Conservation (phyloP, 1,140 invertebrate genomes). For the Steinernema khuongi region DNA sequence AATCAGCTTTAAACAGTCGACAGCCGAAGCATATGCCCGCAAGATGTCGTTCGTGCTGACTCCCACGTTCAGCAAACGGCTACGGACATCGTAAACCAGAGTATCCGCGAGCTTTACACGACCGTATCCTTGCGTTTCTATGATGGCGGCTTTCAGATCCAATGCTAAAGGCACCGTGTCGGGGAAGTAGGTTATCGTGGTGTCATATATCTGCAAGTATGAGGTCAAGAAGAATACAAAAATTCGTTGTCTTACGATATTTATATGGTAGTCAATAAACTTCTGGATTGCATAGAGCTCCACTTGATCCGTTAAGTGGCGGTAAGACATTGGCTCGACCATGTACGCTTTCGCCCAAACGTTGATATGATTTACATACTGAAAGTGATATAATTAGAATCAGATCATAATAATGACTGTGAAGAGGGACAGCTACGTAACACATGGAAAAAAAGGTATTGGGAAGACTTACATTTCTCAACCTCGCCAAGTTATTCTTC, state of each 20-base stretch:
- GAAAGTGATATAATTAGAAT: no score
- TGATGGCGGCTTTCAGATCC: conserved; percentile 18
- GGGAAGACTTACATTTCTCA: not conserved
- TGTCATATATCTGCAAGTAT: conserved; percentile 21
- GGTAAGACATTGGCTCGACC: no score
- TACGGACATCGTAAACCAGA: conserved; percentile 34
- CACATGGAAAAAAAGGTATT: no score
- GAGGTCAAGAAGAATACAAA: no score
- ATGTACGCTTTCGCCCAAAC: no score
- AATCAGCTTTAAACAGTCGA: conserved; percentile 80
- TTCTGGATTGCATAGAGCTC: no score
- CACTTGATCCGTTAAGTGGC: no score
- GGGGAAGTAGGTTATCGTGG: conserved; percentile 21
- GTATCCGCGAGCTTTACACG: conserved; percentile 36
- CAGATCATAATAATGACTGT: no score
- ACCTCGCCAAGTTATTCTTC: not conserved
- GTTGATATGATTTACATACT: no score
- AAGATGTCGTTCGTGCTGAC: conserved; percentile 95
- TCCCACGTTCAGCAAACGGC: conserved; percentile 41
- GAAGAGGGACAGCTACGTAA: no score
- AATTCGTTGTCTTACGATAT: no score
- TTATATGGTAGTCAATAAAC: no score
- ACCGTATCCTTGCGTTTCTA: conserved; percentile 33
- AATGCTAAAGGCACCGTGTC: not conserved
- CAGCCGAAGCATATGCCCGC: conserved; percentile 89